Evolutionary conservation across 2,797 vertebrate species (phyloP).

Genomic region (Clarias pachynema): DNA sequence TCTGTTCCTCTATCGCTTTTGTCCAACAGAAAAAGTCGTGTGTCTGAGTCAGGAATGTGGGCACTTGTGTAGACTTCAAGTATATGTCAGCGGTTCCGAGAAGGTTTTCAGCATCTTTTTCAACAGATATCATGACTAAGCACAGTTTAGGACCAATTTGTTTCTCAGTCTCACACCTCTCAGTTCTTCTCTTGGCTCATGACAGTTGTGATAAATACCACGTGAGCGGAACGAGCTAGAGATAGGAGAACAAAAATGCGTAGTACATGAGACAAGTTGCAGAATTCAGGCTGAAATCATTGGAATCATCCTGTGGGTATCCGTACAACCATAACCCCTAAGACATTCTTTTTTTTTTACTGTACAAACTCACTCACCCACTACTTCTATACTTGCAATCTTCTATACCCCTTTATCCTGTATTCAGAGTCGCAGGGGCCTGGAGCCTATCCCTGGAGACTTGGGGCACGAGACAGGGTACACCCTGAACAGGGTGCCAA

Average conservation of each 20-base stretch:
- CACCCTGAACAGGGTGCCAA: too few relatives aligned
- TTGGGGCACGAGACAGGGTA: too few relatives aligned
- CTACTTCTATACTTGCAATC: too few relatives aligned
- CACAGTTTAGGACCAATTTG: slow-evolving; percentile 28
- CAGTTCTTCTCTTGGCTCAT: slow-evolving; percentile 32
- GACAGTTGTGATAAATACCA: slow-evolving; percentile 33
- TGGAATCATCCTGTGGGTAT: slow-evolving; percentile 17
- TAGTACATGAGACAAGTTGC: not conserved
- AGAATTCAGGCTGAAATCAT: slow-evolving; percentile 8
- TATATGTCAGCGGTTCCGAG: slow-evolving; percentile 38
- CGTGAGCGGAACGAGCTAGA: slow-evolving; percentile 16
- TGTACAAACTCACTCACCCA: not conserved
- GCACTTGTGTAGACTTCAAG: slow-evolving; percentile 19
- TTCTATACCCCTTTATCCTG: too few relatives aligned
- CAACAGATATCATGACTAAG: slow-evolving; percentile 1
- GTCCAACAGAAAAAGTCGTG: not conserved
- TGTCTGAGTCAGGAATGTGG: slow-evolving; percentile 8
- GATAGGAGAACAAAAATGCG: not conserved
- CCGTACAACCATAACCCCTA: not conserved
- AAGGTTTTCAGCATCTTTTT: slow-evolving; percentile 19
- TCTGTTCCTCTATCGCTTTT: slow-evolving; percentile 31
- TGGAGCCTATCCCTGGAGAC: too few relatives aligned
- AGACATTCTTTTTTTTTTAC: not conserved
- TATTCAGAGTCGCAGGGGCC: too few relatives aligned
- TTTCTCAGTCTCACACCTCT: slow-evolving; percentile 18